phyloP scores from a whole-genome alignment of 2,888 invertebrate species.

The Apocheima hispidaria region DNA sequence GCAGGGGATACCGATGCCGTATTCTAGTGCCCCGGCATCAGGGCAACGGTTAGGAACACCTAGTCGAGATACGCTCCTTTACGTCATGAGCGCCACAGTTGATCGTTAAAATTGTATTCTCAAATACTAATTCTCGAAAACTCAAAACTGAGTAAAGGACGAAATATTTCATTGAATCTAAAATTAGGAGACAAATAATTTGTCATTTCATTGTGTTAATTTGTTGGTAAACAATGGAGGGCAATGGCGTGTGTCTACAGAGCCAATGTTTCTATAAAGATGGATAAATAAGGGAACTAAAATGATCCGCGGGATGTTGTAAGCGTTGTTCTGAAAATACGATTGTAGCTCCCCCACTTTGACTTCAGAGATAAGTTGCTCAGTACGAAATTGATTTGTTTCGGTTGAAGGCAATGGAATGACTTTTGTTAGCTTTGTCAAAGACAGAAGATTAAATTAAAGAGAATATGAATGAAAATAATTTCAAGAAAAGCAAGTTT shows the following conservation, averaged over 20 bases:
- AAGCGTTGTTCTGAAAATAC: background rate
- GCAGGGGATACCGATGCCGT: too few relatives aligned
- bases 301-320: background rate
- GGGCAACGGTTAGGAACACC: too few relatives aligned
- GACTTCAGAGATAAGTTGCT: background rate
- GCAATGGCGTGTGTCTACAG: background rate
- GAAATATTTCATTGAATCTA: background rate
- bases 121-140: background rate
- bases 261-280: background rate
- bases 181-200: conserved; percentile 1
- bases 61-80: too few relatives aligned
- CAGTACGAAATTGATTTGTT: conserved; percentile 4
- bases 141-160: background rate
- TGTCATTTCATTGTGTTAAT: conserved; percentile 12
- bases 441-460: conserved; percentile 1
- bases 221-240: conserved; percentile 7
- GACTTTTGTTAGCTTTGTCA: conserved; percentile 6
- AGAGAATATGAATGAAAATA: background rate
- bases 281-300: background rate
- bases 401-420: background rate
- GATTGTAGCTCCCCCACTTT: background rate
- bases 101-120: too few relatives aligned
- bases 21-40: too few relatives aligned
- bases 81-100: too few relatives aligned
- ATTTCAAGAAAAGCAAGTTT: background rate